Base-by-base conservation (phyloP, 1,140 invertebrate genomes). In the Nymphalis io region DNA sequence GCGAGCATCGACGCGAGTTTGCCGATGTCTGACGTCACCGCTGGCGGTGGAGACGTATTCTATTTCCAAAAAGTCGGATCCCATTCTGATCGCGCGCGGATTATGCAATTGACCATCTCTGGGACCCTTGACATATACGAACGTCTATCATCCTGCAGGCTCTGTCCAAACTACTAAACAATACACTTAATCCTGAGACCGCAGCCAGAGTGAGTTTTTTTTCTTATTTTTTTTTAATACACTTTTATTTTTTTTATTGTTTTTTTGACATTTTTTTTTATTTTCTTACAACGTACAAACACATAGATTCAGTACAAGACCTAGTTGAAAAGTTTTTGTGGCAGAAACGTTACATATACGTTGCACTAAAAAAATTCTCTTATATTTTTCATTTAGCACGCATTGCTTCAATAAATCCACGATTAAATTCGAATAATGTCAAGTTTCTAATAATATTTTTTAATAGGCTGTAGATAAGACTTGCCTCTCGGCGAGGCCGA, bases 401-500 rank as follows among this genome's bases (percentile, higher is more conserved):
- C n/a, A n/a, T n/a, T n/a, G n/a, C n/a, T n/a, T n/a, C n/a, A n/a
- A n/a, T n/a, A n/a, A n/a, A n/a, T n/a, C n/a, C n/a, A n/a, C n/a
- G n/a, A n/a, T n/a, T n/a, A n/a, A n/a, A n/a, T n/a, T n/a, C n/a
- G n/a, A n/a, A n/a, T n/a, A 8, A 33, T 33, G 27, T 33, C 1
- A 33, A 8, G 1, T 3, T 27, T 27, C 10, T 33, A 33, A 4
- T 38, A 27, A 13, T n/a, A 6, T 16, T 8, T 59, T n/a, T 59
- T 10, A 8, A 13, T 87, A 96, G 95, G 95, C 98, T 21, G 95
- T 99, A 58, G 98, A 99, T 78, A 98, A 98, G 89, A 99, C 98
- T 0, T 98, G 98, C 83, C 97, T 96, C n/a, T 98, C 98, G 21
- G 98, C 98, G 3, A 99, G 98, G 0, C 94, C 95, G 0, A 95